phyloP scores from a whole-genome alignment of 2,113 vertebrate genomes.

The Hippopotamus amphibius region DNA sequence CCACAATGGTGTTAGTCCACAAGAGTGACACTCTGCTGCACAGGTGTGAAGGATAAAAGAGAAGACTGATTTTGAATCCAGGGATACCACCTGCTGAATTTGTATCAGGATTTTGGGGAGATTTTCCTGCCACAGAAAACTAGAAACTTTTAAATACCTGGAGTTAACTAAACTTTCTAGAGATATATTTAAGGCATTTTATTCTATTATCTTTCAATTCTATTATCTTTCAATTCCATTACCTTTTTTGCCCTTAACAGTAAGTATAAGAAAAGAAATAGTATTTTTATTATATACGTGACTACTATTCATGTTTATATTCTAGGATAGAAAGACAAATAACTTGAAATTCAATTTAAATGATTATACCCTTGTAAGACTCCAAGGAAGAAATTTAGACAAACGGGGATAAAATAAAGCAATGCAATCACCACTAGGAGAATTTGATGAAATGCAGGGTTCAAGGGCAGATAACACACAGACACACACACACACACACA shows the following conservation, averaged over 20 bases:
- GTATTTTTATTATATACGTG: neutral
- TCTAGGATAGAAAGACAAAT: neutral
- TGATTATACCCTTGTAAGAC: neutral
- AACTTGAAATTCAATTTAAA: constrained; percentile 15
- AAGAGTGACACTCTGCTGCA: neutral
- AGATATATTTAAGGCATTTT: neutral
- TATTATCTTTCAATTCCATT: neutral
- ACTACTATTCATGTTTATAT: neutral
- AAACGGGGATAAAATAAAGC: constrained; percentile 21
- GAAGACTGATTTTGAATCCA: constrained; percentile 25
- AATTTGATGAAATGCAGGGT: constrained; percentile 40
- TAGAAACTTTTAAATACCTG: neutral
- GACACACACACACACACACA: neutral
- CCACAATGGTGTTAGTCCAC: neutral
- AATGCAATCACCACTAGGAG: neutral
- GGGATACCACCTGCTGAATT: constrained; percentile 18
- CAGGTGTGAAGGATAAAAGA: neutral
- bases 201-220: constrained; percentile 26
- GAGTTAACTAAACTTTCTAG: constrained; percentile 22
- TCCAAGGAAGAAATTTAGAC: neutral
- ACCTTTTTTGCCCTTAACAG: neutral
- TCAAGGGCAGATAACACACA: neutral
- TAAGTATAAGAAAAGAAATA: neutral
- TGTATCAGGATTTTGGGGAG: neutral
- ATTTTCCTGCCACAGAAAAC: neutral